phyloP scores from a whole-genome alignment of 2,797 vertebrate genomes.

The Cossypha polioptera region DNA sequence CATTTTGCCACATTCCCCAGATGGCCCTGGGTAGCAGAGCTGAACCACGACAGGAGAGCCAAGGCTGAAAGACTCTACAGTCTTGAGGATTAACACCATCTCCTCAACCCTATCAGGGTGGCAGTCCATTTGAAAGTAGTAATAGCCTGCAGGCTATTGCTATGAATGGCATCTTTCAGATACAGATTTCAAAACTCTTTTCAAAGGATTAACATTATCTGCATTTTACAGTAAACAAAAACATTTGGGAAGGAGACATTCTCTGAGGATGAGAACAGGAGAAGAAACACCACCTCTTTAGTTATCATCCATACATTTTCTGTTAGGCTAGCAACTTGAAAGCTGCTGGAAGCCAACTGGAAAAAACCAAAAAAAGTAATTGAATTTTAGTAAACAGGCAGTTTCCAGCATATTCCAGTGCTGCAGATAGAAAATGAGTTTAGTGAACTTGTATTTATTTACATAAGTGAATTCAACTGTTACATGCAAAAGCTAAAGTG shows the following conservation, averaged over 20 bases:
- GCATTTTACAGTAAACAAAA: constrained; percentile 22
- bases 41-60: neutral
- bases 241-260: neutral
- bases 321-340: neutral
- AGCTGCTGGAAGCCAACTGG: neutral
- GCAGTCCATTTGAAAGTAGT: neutral
- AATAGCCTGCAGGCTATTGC: neutral
- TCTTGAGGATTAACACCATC: neutral
- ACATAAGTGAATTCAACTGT: neutral
- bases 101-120: neutral
- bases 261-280: neutral
- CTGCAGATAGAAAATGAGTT: neutral
- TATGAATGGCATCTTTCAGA: neutral
- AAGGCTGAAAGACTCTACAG: neutral
- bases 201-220: constrained; percentile 14
- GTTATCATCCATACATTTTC: neutral
- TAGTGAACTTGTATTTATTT: neutral
- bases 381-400: neutral
- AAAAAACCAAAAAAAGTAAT: neutral
- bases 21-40: no score
- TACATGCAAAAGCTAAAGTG: neutral
- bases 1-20: no score
- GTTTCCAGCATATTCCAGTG: neutral
- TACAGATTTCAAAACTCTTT: constrained; percentile 19
- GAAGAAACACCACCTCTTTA: neutral